Evolutionary conservation across 2,797 vertebrate species (phyloP).

Genomic region (Malurus splendens): DNA sequence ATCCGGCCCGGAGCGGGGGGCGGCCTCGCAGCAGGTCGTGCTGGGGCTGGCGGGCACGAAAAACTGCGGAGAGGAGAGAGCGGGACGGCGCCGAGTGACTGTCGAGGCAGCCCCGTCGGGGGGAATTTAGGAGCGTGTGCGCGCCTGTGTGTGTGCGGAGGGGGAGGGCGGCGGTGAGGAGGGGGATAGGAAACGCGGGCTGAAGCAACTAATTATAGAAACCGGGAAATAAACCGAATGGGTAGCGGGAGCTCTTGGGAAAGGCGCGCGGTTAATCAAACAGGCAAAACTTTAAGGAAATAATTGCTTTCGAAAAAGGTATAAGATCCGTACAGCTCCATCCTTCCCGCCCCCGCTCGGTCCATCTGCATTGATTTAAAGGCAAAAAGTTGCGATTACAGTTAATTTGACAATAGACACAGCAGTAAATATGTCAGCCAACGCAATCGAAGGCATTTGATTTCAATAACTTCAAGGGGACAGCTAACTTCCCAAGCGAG

Average conservation of each 20-base stretch:
- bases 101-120: slow-evolving; percentile 23
- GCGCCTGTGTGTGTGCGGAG: not conserved
- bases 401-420: slow-evolving; percentile 37
- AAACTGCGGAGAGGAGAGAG: slow-evolving; percentile 82
- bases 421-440: slow-evolving; percentile 33
- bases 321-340: not conserved
- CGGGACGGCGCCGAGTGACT: not conserved
- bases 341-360: not conserved
- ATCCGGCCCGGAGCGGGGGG: slow-evolving; percentile 84
- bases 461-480: slow-evolving; percentile 22
- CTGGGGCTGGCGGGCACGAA: slow-evolving; percentile 93
- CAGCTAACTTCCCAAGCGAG: not conserved
- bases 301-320: not conserved
- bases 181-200: not conserved
- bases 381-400: slow-evolving; percentile 34
- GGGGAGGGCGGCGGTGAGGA: not conserved
- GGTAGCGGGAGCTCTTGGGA: not conserved
- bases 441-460: slow-evolving; percentile 28
- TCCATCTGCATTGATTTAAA: slow-evolving; percentile 14
- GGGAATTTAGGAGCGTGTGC: not conserved
- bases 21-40: slow-evolving; percentile 93
- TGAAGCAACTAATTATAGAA: slow-evolving; percentile 8
- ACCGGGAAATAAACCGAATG: not conserved
- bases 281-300: slow-evolving; percentile 5
- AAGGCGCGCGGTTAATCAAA: not conserved